These are phyloP conservation scores for Penelope pileata DNA, from an alignment of 2,113 vertebrate genomes.

Conservation along the genomic window DNA sequence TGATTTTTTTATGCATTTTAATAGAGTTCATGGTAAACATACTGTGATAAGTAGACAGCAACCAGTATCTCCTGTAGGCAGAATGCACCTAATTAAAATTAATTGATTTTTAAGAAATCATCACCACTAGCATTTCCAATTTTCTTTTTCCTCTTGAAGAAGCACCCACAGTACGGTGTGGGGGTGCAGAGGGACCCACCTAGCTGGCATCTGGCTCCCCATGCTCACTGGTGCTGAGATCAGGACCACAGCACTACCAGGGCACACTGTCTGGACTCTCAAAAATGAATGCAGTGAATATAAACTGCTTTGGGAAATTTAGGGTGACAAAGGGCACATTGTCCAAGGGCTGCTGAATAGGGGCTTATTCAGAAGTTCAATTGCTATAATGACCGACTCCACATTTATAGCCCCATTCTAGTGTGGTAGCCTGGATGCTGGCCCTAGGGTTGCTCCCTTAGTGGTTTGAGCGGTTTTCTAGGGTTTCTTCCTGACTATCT, in stretches of 20 bases:
- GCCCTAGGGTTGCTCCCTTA: background rate
- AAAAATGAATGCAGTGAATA: fast-evolving
- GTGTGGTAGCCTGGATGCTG: fast-evolving
- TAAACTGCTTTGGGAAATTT: background rate
- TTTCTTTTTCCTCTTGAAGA: background rate
- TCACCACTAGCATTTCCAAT: background rate
- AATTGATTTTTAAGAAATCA: constrained; percentile 1
- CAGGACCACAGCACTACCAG: background rate
- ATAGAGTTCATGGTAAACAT: constrained; percentile 41
- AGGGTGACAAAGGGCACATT: fast-evolving
- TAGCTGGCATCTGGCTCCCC: background rate
- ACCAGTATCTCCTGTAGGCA: constrained; percentile 43
- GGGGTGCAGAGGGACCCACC: background rate
- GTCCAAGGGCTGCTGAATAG: background rate
- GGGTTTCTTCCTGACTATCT: background rate
- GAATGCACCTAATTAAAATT: constrained; percentile 51
- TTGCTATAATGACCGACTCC: background rate
- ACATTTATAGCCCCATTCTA: background rate
- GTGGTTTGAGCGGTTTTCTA: background rate
- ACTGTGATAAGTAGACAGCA: constrained; percentile 35
- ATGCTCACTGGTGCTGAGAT: background rate
- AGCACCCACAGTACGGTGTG: background rate
- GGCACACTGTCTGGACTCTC: background rate
- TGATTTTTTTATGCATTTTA: constrained; percentile 34
- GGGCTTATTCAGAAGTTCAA: background rate